Evolutionary conservation across 2,888 invertebrate genomes (phyloP), one percentile per base, ranked within the genome.

Genomic region (Chorisops tibialis): DNA sequence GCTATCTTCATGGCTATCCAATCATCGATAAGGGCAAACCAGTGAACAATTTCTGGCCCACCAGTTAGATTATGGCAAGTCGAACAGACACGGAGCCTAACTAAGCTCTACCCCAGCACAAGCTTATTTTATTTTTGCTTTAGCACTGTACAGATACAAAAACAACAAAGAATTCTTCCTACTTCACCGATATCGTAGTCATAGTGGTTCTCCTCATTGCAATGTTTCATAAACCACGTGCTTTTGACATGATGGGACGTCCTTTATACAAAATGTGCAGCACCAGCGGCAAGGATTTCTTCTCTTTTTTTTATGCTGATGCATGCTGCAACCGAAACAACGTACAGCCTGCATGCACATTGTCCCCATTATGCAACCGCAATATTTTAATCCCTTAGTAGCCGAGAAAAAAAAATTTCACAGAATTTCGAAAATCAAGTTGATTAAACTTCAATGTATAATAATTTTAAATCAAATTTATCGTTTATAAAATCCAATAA

Each of bases 211-310:
- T n/a, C n/a, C n/a, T n/a, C n/a, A n/a, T n/a, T n/a, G 52, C 39
- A 54, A 54, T 22, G 54, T 54, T 43, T 43, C 22, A 41, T 24
- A 7, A 24, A 41, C 54, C 54, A 54, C 43, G 54, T 54, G 54
- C 43, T 54, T 14, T 24, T 54, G 54, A 54, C 54, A 54, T 39
- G 21, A 54, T 39, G 21, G 54, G 24, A 39, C 43, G 24, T 19
- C 54, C 54, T 14, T 24, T 54, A 14, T 35, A n/a, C 24, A 39
- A 16, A 14, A 24, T 24, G 24, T 24, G 24, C 24, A n/a, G n/a
- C n/a, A n/a, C n/a, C n/a, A n/a, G n/a, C n/a, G n/a, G n/a, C n/a
- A 24, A 24, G 24, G 4, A 7, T 24, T 24, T 24, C 24, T 5
- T 24, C 24, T 7, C 24, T n/a, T n/a, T n/a, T n/a, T n/a, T n/a